Conservation (phyloP, 2,797 vertebrate species). For the Halcyon badia region DNA sequence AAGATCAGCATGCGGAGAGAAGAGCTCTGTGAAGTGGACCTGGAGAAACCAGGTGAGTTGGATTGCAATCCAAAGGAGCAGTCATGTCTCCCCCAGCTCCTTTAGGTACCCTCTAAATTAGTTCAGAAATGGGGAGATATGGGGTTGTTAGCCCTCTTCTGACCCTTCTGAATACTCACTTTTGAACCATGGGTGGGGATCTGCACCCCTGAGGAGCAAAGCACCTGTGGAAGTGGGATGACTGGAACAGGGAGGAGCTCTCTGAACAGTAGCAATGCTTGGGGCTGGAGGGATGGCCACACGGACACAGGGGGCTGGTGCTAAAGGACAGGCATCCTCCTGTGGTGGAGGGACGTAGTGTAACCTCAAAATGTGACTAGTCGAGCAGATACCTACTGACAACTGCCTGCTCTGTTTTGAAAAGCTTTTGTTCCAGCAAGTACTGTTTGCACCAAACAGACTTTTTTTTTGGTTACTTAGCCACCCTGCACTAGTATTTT, state of each 20-base stretch:
- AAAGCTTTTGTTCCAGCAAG: background rate
- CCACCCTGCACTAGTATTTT: background rate
- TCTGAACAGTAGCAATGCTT: background rate
- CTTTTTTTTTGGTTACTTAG: background rate
- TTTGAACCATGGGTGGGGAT: background rate
- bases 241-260: background rate
- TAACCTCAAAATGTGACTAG: background rate
- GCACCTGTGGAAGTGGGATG: background rate
- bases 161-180: background rate
- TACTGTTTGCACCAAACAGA: background rate
- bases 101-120: background rate
- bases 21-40: background rate
- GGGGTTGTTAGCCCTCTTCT: background rate
- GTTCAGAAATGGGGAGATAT: background rate
- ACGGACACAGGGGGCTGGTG: background rate
- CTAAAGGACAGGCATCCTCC: background rate
- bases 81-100: background rate
- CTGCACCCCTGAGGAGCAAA: background rate
- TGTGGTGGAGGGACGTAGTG: background rate
- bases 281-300: background rate
- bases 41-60: constrained; percentile 31
- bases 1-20: background rate
- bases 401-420: background rate
- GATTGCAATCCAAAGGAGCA: background rate
- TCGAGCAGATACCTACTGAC: background rate